Base-by-base conservation (phyloP, 2,797 vertebrate species). In the Coracias cyanogaster region DNA sequence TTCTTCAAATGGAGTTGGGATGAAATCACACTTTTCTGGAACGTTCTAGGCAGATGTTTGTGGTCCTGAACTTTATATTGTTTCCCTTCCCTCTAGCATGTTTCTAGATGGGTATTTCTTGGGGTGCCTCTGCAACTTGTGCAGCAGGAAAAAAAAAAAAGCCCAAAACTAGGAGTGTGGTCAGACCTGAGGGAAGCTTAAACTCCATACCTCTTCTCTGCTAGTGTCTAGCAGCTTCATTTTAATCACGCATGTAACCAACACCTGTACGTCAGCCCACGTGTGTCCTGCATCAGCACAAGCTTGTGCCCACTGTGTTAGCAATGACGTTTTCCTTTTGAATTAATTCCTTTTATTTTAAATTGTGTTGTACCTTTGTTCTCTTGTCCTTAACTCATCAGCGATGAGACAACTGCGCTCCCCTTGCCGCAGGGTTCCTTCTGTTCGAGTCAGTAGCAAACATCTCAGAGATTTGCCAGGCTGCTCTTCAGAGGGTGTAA, bases 401-500 rank as follows among this genome's bases (percentile, higher is more conserved):
- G 13, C 4, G 33, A 39, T 15, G 37, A n/a, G 55, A 14, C 35
- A 85, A 21, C 60, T 19, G 21, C 55, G 33, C n/a, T 52, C 3
- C 12, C 20, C 33, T 83, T 91, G 33, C 35, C 62, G 14, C 48
- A 29, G 43, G 45, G 16, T 54, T 86, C 66, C 35, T 83, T 65
- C 76, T 82, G 33, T 41, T 90, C 18, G 17, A 82, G 81, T 70
- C 55, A 49, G 78, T n/a, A 73, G 45, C 46, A 77, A 67, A 29
- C 11, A 33, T 20, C 57, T 67, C 43, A 3, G 33, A 82, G 71
- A 41, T n/a, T 7, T 84, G 85, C 51, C 67, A 71, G 58, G 45
- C 88, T 52, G 62, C 73, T 77, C 64, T 76, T 94, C 48, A 67
- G 69, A 81, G 70, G 45, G 62, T 89, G 83, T 95, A 94, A 94